Base-by-base conservation (phyloP, 2,797 vertebrate species). In the Oophaga sylvatica region DNA sequence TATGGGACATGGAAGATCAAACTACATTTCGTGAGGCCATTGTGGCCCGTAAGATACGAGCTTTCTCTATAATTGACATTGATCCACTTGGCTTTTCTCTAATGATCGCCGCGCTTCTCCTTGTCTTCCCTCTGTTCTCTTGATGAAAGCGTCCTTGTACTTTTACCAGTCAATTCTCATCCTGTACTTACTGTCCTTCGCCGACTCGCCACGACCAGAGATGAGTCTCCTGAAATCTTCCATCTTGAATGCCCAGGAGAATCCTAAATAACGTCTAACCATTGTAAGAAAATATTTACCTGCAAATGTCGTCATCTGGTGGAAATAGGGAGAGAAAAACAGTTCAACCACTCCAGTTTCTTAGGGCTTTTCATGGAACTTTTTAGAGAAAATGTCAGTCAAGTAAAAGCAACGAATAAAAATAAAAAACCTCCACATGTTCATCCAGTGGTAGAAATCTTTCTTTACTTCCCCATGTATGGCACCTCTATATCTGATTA, bases 31-130 rank as follows among this genome's bases (percentile, higher is more conserved):
- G 60, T 41, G 75, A 63, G 63, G 31, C 59, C 35, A 63, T 62
- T 81, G 60, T 63, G 31, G 79, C 12, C 31, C 35, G 19, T 26
- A 26, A 45, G 31, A 20, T 63, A 81, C 79, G 45, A 41, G 59
- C 60, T 12, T 20, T 65, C 35, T 22, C 10, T 81, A 45, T 81
- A 81, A 81, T 81, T 81, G 60, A 63, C 79, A 81, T 81, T 63
- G 79, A 81, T 81, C 60, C 41, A n/a, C 60, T 81, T 81, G 79
- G 59, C 45, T 81, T 81, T 65, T 7, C 79, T 45, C 7, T 81
- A 81, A 81, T 81, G 79, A 81, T 81, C 60, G 22, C 10, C n/a
- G 13, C 11, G 11, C 10, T 56, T 56, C 45, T 77, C 31, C 31
- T 80, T 15, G 35, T 81, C 60, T 60, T 31, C 31, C 62, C 56